These are phyloP conservation scores for Poecilia picta DNA, from an alignment of 2,797 vertebrate species.

Conservation along the genomic window DNA sequence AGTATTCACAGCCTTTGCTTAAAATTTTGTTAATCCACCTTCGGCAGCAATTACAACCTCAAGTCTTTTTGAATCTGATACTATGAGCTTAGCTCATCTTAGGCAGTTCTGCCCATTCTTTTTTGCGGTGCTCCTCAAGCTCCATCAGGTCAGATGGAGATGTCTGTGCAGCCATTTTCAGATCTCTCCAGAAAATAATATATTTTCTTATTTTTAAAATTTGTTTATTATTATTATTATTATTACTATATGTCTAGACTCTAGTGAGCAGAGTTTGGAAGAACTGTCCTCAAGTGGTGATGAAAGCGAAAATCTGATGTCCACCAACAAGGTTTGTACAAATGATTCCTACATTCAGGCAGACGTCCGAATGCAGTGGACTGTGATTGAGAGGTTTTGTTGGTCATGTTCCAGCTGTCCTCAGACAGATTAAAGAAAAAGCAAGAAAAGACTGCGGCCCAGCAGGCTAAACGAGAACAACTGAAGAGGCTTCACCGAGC, in stretches of 20 bases:
- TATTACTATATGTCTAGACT: slow-evolving; percentile 48
- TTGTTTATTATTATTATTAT: background rate
- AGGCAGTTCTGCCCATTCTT: too few species aligned
- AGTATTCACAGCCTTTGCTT: too few species aligned
- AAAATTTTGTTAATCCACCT: too few species aligned
- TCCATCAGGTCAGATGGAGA: too few species aligned
- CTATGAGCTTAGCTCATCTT: too few species aligned
- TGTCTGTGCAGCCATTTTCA: too few species aligned
- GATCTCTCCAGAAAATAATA: too few species aligned
- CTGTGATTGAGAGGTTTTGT: slow-evolving; percentile 1
- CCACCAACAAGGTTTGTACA: slow-evolving; percentile 74
- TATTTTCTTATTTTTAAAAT: background rate
- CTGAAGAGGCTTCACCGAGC: slow-evolving; percentile 93
- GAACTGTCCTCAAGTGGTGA: slow-evolving; percentile 83
- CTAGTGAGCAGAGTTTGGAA: slow-evolving; percentile 62
- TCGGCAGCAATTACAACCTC: too few species aligned
- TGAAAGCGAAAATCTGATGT: slow-evolving; percentile 64
- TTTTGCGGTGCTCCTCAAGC: too few species aligned
- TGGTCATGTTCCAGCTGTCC: slow-evolving; percentile 63
- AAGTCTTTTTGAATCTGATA: too few species aligned
- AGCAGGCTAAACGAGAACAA: slow-evolving; percentile 87
- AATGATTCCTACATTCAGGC: fast-evolving
- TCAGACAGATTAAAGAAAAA: slow-evolving; percentile 76
- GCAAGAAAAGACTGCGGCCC: slow-evolving; percentile 83
- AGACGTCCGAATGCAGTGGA: background rate